Percentiles rank a stretch among this genome's conserved stretches.
phyloP scores from a whole-genome alignment of 92 coral and sea anemone genomes.

The Metridium senile region DNA sequence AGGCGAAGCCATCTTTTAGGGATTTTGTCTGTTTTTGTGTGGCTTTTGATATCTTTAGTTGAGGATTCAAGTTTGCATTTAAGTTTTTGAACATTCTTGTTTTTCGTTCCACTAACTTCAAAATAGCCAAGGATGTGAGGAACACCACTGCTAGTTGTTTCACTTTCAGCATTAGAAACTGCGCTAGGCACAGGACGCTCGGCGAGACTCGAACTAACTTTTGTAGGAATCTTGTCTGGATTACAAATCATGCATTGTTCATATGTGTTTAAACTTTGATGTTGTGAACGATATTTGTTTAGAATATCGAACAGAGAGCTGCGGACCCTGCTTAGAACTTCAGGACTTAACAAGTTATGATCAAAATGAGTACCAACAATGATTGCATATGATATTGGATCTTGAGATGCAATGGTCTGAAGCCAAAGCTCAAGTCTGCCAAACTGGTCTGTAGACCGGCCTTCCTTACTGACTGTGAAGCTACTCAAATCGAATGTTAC shows the following conservation, averaged over 20 bases:
- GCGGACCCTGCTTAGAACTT: conserved; percentile 11
- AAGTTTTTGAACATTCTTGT: conserved; percentile 10
- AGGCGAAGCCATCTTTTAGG: conserved; percentile 30
- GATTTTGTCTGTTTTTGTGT: conserved; percentile 3
- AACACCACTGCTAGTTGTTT: conserved; percentile 1
- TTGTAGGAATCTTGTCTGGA: background rate
- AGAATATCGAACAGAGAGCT: conserved; percentile 5
- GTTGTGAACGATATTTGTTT: conserved; percentile 16
- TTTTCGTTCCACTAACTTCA: conserved; percentile 26
- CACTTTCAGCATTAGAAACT: background rate
- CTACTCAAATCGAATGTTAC: conserved; percentile 38
- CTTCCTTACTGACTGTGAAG: conserved; percentile 6
- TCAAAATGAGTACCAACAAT: conserved; percentile 46
- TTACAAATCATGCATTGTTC: background rate
- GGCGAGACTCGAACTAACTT: background rate
- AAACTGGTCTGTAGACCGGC: conserved; percentile 34
- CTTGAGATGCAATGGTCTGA: conserved; percentile 31
- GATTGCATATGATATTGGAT: conserved; percentile 20
- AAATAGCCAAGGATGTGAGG: conserved; percentile 41
- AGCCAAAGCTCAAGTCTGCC: conserved; percentile 49
- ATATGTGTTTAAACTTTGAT: background rate
- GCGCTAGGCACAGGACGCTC: too few species aligned
- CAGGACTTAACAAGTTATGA: conserved; percentile 19
- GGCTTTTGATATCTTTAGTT: background rate
- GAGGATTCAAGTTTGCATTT: background rate